Base-by-base conservation (phyloP, 2,797 vertebrate species). In the Benthosema pterotum region DNA sequence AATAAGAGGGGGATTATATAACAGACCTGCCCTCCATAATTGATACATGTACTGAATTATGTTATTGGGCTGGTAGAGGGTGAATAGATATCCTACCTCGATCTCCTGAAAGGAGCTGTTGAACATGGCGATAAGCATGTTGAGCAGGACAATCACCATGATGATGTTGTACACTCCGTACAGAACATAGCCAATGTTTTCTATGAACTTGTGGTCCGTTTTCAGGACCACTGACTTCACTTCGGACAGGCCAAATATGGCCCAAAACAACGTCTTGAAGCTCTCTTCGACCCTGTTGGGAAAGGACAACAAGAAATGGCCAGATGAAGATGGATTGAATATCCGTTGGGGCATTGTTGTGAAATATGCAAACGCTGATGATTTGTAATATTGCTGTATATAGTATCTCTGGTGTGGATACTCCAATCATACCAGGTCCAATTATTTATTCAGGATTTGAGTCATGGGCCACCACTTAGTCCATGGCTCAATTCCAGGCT, bases 51-150 rank as follows among this genome's bases (percentile, higher is more conserved):
- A 25, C n/a, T n/a, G n/a, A n/a, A n/a, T n/a, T n/a, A 25, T 32
- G 28, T 32, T 32, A 32, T 32, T 32, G 28, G 5, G 28, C 7
- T 32, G 28, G 12, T 55, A 0, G 17, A 54, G 15, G 11, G 2
- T 64, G 43, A 1, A 58, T n/a, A 14, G 38, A 16, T 0, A 38
- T 38, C 14, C 78, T 91, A 98, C 97, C 96, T 99, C 94, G 13
- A 99, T 99, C 92, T 99, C 96, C 78, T 99, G 97, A 62, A 98
- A 99, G 0, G 98, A 99, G 83, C 95, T 99, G 86, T 99, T 99
- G 84, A 99, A 99, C 98, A 99, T 99, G 53, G 98, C 98, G 66
- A 99, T 99, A 55, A 99, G 93, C 98, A 99, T 99, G 83, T 99
- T 99, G 71, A 99, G 94, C 62, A 99, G 79, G 67, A 99, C 98